Conservation (phyloP, 2,797 vertebrate species). For the Chelonia mydas region DNA sequence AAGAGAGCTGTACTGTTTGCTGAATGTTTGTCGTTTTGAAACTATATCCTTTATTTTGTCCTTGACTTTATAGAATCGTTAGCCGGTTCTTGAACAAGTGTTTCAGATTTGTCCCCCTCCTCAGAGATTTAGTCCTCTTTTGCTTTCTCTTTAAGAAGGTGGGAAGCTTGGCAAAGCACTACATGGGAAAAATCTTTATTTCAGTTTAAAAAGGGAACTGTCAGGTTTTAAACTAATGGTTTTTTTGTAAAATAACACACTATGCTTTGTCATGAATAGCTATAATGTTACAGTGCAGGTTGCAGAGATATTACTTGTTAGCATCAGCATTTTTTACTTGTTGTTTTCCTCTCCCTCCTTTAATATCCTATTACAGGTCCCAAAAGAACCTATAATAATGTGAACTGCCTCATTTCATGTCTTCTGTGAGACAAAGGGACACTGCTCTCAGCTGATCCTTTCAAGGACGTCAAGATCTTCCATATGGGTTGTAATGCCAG, state of each 20-base stretch:
- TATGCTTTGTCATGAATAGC: not conserved
- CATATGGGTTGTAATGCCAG: not conserved
- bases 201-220: constrained; percentile 44
- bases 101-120: rapidly evolving
- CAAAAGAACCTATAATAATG: not conserved
- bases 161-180: not conserved
- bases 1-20: constrained; percentile 40
- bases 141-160: not conserved
- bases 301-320: not conserved
- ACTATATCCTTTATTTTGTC: not conserved
- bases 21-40: constrained; percentile 25
- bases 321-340: not conserved
- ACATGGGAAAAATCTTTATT: not conserved
- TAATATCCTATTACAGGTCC: not conserved
- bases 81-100: not conserved
- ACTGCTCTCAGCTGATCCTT: not conserved
- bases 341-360: constrained; percentile 18
- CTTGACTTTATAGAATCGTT: not conserved
- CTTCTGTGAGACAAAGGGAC: not conserved
- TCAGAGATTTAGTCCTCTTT: not conserved
- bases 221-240: not conserved
- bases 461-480: not conserved
- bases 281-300: constrained; percentile 14
- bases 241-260: constrained; percentile 20
- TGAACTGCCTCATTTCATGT: not conserved